Evolutionary conservation across 2,113 vertebrate genomes (phyloP), one percentile per base, ranked within the genome.

Genomic region (Notechis scutatus): DNA sequence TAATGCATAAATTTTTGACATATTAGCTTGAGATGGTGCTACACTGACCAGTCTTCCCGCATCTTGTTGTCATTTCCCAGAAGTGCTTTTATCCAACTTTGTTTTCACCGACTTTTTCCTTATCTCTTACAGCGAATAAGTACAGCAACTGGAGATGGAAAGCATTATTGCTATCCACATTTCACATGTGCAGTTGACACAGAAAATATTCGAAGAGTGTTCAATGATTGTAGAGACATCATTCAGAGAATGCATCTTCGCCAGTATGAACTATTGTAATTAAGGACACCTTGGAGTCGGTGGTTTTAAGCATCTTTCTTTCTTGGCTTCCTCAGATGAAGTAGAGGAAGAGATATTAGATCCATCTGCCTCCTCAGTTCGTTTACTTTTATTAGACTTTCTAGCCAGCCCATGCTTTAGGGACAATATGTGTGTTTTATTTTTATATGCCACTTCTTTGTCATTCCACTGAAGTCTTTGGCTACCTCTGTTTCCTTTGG

Each of bases 191-290:
- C 99, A 0, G 98, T 99, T 97, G 99, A 99, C 98, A 99, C 99
- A 4, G 99, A 99, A 97, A 99, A 99, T 93, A 99, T 99, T 97
- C 98, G 99, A 96, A 97, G 99, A 93, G 99, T 99, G 95, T 99
- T 99, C 98, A 99, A 99, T 94, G 99, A 99, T 98, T 99, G 99
- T 93, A 98, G 99, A 34, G 99, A 99, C 98, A 99, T 99, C 98
- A 99, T 99, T 96, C 99, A 99, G 97, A 97, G 99, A 97, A 99
- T 99, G 99, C 99, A 99, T 95, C 99, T 99, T 96, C 98, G 99
- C 96, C 99, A 99, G 98, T 99, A 99, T 45, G 99, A 99, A 98
- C 99, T 99, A 97, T 98, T 99, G 98, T 99, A 98, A 99, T 98
- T 97, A 96, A 95, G 95, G 88, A 96, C 97, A 92, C 97, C 94